phyloP scores from a whole-genome alignment of 2,797 vertebrate genomes.

The Pitangus sulphuratus region DNA sequence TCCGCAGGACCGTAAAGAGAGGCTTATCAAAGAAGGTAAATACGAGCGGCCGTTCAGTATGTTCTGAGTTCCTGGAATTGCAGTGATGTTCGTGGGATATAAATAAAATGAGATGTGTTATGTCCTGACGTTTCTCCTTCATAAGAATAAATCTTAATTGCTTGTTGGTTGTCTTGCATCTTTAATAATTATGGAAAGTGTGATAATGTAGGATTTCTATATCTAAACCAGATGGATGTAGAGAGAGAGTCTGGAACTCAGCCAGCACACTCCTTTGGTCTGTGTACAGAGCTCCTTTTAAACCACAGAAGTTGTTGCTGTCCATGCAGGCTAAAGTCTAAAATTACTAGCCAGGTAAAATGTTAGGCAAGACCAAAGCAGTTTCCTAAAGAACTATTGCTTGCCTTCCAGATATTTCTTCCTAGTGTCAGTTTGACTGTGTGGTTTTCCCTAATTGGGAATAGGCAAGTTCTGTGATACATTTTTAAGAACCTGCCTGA shows the following conservation, averaged over 20 bases:
- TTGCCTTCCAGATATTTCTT: neutral
- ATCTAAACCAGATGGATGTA: neutral
- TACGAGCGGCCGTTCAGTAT: constrained; percentile 71
- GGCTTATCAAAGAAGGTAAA: constrained; percentile 83
- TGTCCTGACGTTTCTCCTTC: neutral
- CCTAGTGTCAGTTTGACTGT: neutral
- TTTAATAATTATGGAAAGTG: neutral
- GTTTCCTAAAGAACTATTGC: neutral
- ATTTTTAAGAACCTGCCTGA: neutral
- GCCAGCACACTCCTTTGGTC: neutral
- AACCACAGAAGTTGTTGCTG: neutral
- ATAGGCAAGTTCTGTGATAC: neutral
- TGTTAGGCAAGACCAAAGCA: neutral
- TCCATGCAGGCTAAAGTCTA: neutral
- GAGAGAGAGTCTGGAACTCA: neutral
- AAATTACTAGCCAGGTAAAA: neutral
- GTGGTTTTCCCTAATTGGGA: neutral
- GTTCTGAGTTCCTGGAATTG: constrained; percentile 71
- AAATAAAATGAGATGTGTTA: constrained; percentile 8
- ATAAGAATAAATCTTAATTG: constrained; percentile 67
- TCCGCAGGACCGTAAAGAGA: constrained; percentile 85
- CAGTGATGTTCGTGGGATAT: neutral
- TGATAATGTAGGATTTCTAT: neutral
- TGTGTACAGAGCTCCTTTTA: neutral
- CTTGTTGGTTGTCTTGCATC: constrained; percentile 1